These are phyloP conservation scores for Seriola dumerili DNA, from an alignment of 2,113 vertebrate species.

Conservation along the genomic window DNA sequence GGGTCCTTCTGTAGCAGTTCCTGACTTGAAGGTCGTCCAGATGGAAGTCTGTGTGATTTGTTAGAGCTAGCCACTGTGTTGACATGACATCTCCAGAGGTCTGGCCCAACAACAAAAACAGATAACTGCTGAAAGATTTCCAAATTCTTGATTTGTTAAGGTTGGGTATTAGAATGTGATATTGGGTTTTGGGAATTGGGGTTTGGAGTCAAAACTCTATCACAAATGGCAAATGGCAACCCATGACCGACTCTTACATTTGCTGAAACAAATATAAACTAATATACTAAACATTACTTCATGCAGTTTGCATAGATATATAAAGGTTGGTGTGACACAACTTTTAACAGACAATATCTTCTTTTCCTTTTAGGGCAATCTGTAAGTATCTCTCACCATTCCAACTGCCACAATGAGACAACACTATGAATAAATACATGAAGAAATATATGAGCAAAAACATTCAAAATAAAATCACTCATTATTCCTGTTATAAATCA, in stretches of 20 bases:
- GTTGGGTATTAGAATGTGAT: constrained; percentile 22
- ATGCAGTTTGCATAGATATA: neutral
- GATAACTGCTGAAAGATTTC: constrained; percentile 29
- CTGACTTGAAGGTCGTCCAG: constrained; percentile 50
- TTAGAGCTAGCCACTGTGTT: constrained; percentile 27
- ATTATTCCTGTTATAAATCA: constrained; percentile 44
- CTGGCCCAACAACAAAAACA: constrained; percentile 53
- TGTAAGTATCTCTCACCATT: neutral
- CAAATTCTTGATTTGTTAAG: constrained; percentile 32
- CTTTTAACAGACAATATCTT: neutral
- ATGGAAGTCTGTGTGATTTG: constrained; percentile 48
- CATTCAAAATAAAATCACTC: constrained; percentile 48
- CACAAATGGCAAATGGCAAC: neutral
- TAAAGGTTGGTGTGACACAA: neutral
- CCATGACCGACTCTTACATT: neutral
- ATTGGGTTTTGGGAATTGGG: neutral
- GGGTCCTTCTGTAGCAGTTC: constrained; percentile 22
- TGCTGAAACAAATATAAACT: neutral
- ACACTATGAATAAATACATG: constrained; percentile 40
- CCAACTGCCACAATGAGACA: constrained; percentile 9
- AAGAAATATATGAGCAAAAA: constrained; percentile 28
- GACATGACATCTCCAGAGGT: constrained; percentile 50
- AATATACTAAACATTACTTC: neutral
- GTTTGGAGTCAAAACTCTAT: neutral
- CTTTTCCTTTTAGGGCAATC: neutral